Evolutionary conservation across 2,113 vertebrate species (phyloP).

Genomic region (Apodemus speciosus): DNA sequence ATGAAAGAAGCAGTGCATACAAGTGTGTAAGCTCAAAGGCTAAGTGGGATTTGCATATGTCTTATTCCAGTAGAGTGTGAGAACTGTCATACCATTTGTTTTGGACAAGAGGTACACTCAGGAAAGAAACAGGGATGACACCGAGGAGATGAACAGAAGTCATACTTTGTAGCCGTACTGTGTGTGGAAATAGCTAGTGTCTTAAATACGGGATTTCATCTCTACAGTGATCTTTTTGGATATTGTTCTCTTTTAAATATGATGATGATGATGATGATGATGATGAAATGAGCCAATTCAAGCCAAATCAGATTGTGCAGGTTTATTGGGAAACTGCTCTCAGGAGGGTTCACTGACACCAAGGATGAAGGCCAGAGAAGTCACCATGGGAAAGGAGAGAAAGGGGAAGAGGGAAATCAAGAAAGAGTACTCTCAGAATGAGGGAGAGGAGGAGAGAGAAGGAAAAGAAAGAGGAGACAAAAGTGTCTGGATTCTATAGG

Average conservation of each 20-base stretch:
- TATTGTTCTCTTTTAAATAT: background rate
- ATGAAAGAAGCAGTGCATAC: background rate
- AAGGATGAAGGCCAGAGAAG: too few relatives aligned
- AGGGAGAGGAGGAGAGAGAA: too few relatives aligned
- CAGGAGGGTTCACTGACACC: too few relatives aligned
- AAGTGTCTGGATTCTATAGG: too few relatives aligned
- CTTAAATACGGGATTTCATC: constrained; percentile 23
- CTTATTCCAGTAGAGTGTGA: background rate
- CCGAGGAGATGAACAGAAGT: background rate
- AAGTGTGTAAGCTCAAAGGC: background rate
- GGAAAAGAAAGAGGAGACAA: too few relatives aligned
- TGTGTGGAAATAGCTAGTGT: background rate
- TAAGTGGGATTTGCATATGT: background rate
- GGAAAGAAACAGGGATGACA: background rate
- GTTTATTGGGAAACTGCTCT: background rate
- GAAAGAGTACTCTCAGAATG: too few relatives aligned
- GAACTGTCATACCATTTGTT: background rate
- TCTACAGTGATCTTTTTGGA: constrained; percentile 16
- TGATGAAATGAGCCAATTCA: too few relatives aligned
- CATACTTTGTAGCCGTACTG: background rate
- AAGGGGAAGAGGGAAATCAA: too few relatives aligned
- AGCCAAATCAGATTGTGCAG: background rate
- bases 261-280: too few relatives aligned
- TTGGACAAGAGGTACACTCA: background rate
- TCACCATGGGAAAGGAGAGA: too few relatives aligned